Evolutionary conservation across 2,113 vertebrate genomes (phyloP), one percentile per base, ranked within the genome.

Genomic region (Galeopterus variegatus): DNA sequence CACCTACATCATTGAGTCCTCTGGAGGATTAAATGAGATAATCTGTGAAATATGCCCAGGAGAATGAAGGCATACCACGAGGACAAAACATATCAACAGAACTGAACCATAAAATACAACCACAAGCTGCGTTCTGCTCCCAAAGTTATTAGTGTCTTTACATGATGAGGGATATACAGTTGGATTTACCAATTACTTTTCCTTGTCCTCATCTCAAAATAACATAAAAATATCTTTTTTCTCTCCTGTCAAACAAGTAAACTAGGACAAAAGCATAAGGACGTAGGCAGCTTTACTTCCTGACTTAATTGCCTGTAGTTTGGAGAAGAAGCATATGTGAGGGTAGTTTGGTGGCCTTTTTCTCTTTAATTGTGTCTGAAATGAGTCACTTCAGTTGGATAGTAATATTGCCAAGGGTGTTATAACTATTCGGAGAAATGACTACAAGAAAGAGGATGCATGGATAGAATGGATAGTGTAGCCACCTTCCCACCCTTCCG

Each of bases 131-230:
- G 52, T 81, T 36, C 24, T 89, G 56, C 33, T 85, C 52, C 12
- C 48, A 77, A 36, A 56, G 41, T 83, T 31, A 79, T 62, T 75
- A 36, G 31, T 70, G 17, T 85, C 60, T 92, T 70, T 64, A 41
- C 31, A 23, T 21, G 50, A 88, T 41, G 21, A 87, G 52, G 52
- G 24, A 94, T 81, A 93, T 10, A 80, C 17, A 86, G 28, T 84
- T 82, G 26, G 45, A 77, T 58, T 81, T 88, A 81, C 10, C 64
- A 88, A 65, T 89, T 87, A 92, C 10, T 90, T 91, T 62, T 76
- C n/a, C 10, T 81, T 95, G 64, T 88, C 41, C 8, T n/a, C 2
- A 33, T 52, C 48, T 48, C 24, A 41, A 80, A 82, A 87, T 70
- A 81, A 73, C 41, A 69, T 28, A 97, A 75, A 84, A 76, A n/a